Percentiles rank a stretch among this genome's conserved stretches.
These are phyloP conservation scores for Planococcus citri DNA, from an alignment of 1,140 invertebrate genomes.

Conservation along the genomic window DNA sequence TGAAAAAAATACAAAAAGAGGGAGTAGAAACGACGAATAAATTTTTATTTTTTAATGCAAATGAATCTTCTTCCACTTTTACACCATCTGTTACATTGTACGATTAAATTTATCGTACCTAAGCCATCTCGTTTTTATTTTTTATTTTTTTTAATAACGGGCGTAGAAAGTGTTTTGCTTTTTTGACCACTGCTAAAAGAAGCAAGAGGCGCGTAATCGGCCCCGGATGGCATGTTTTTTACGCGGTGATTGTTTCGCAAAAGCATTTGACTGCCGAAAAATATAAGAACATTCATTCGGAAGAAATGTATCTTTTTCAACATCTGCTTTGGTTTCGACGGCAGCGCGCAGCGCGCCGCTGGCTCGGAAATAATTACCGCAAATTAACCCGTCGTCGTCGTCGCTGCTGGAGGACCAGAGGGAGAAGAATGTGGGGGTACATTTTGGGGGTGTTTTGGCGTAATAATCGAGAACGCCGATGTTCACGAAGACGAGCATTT, in stretches of 20 bases:
- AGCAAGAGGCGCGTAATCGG: too few relatives aligned
- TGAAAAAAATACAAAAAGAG: not conserved
- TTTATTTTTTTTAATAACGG: not conserved
- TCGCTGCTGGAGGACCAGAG: too few relatives aligned
- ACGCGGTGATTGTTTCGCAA: not conserved
- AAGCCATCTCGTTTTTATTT: not conserved
- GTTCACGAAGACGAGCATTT: too few relatives aligned
- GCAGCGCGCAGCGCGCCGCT: too few relatives aligned
- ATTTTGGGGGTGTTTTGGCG: too few relatives aligned
- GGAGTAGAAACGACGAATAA: not conserved
- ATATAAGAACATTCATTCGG: too few relatives aligned
- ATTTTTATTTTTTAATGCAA: constrained; percentile 7
- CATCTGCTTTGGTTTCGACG: not conserved
- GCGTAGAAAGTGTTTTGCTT: not conserved
- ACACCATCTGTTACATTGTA: constrained; percentile 2
- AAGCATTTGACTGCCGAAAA: not conserved
- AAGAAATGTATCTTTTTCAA: not conserved
- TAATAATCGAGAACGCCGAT: too few relatives aligned
- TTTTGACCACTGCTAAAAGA: not conserved
- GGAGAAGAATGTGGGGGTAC: too few relatives aligned
- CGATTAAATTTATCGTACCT: constrained; percentile 7
- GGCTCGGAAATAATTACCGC: too few relatives aligned
- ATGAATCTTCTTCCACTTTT: constrained; percentile 3
- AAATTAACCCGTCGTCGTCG: too few relatives aligned
- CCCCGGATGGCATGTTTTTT: not conserved